Evolutionary conservation across 1,140 invertebrate genomes (phyloP).

Genomic region (Laupala kohalensis): DNA sequence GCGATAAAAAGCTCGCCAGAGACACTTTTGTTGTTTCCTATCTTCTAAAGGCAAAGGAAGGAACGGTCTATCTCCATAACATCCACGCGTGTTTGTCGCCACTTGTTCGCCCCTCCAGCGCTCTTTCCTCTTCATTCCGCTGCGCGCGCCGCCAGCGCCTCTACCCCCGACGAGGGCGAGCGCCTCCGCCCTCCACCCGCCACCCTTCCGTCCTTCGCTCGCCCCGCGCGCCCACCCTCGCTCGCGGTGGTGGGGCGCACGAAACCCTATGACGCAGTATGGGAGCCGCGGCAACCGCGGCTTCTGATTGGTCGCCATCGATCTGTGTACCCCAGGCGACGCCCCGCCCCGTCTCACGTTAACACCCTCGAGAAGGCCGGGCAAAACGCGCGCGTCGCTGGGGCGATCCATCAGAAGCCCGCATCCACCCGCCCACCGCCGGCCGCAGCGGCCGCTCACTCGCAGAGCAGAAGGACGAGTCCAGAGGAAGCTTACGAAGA

Average conservation of each 20-base stretch:
- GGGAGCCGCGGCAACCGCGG: neutral
- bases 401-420: slow-evolving; percentile 14
- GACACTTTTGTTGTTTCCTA: neutral
- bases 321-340: slow-evolving; percentile 19
- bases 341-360: slow-evolving; percentile 10
- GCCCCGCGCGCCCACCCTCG: neutral
- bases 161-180: neutral
- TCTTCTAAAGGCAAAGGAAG: slow-evolving; percentile 1
- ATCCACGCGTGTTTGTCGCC: slow-evolving; percentile 9
- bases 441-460: too few relatives aligned
- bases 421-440: slow-evolving; percentile 7
- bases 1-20: neutral
- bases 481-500: too few relatives aligned
- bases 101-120: neutral
- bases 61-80: slow-evolving; percentile 6
- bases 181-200: neutral
- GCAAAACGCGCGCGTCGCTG: neutral
- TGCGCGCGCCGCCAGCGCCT: neutral
- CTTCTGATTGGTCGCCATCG: slow-evolving; percentile 19
- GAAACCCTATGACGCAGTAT: neutral
- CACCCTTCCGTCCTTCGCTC: neutral
- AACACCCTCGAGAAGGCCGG: slow-evolving; percentile 20
- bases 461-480: too few relatives aligned
- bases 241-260: neutral
- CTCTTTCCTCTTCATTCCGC: neutral